Percentiles rank a stretch among this genome's conserved stretches.
Evolutionary conservation across 2,888 invertebrate genomes (phyloP).

Genomic region (Latrodectus hesperus): DNA sequence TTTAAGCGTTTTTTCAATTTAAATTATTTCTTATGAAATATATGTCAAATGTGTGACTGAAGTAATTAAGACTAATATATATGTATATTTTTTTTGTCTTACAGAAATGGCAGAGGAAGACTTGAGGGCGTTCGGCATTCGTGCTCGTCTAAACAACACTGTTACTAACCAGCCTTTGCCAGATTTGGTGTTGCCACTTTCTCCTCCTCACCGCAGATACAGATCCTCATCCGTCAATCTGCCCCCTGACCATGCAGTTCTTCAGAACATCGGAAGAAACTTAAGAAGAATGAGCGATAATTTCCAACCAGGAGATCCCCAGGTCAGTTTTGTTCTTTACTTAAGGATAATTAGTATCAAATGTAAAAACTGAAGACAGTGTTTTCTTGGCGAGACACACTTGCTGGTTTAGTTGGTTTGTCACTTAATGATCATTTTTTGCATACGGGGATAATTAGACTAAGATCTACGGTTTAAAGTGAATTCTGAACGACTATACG

Average conservation of each 20-base stretch:
- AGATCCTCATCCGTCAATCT: slow-evolving; percentile 50
- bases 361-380: no score
- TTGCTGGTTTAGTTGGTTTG: no score
- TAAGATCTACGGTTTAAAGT: no score
- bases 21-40: not conserved
- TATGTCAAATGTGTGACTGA: not conserved
- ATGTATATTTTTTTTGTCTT: not conserved
- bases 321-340: not conserved
- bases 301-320: slow-evolving; percentile 5
- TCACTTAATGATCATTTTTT: no score
- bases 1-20: no score
- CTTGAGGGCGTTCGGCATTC: not conserved
- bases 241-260: slow-evolving; percentile 6
- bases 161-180: slow-evolving; percentile 4
- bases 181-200: slow-evolving; percentile 13
- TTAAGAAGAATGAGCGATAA: slow-evolving; percentile 36
- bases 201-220: not conserved
- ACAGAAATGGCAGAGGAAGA: slow-evolving; percentile 16
- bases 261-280: slow-evolving; percentile 15
- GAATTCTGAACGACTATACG: no score
- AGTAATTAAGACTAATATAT: not conserved
- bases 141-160: not conserved
- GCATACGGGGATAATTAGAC: no score
- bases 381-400: no score
- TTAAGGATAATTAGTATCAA: no score